These are phyloP conservation scores for Hyla sarda DNA, from an alignment of 2,113 vertebrate species.

Conservation along the genomic window DNA sequence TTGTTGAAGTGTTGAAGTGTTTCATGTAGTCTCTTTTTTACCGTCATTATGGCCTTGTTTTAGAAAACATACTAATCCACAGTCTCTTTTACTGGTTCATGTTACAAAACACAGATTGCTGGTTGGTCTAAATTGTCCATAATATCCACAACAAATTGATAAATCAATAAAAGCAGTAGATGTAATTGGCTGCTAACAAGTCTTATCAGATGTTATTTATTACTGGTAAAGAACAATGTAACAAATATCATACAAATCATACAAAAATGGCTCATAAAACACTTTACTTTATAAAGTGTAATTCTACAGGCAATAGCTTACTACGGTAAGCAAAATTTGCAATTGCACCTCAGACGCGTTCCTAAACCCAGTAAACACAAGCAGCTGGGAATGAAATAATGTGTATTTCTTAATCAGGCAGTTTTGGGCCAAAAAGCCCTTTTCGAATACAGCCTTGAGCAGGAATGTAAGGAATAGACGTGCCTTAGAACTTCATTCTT, in stretches of 20 bases:
- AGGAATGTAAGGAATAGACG: conserved; percentile 3
- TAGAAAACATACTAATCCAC: neutral
- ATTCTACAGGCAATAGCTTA: neutral
- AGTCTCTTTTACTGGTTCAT: neutral
- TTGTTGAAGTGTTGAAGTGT: neutral
- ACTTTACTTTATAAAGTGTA: neutral
- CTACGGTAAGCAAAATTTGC: neutral
- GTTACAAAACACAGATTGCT: conserved; percentile 7
- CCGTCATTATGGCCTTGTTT: neutral
- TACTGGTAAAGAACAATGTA: neutral
- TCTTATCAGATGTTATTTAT: neutral
- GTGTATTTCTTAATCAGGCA: neutral
- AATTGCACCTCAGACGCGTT: neutral
- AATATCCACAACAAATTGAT: neutral
- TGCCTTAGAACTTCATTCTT: neutral
- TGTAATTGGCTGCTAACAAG: neutral
- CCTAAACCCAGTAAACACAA: neutral
- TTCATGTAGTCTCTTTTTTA: neutral
- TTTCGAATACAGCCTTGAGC: neutral
- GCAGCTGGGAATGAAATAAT: neutral
- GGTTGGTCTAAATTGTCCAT: neutral
- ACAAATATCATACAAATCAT: too few relatives aligned
- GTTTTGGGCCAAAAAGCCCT: neutral
- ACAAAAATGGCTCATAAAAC: neutral
- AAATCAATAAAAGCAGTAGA: neutral